Percentiles rank a stretch among this genome's conserved stretches.
Evolutionary conservation across 2,888 invertebrate genomes (phyloP).

Genomic region (Priocnemis perturbator): DNA sequence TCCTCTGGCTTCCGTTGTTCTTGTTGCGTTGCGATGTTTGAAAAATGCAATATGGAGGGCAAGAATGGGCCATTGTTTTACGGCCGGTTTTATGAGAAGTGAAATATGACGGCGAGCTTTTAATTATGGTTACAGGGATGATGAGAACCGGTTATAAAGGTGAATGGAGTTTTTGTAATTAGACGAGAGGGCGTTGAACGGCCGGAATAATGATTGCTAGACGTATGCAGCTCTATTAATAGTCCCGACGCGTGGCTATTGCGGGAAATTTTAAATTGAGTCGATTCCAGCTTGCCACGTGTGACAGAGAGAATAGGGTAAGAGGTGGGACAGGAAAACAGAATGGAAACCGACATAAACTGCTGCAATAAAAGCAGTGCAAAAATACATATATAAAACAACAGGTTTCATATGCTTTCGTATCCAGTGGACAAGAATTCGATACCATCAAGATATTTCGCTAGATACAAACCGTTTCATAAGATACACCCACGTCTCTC

Average conservation of each 20-base stretch:
- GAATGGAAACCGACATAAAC: background rate
- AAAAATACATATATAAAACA: too few relatives aligned
- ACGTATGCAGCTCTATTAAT: slow-evolving; percentile 9
- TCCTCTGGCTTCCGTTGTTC: too few relatives aligned
- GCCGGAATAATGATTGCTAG: slow-evolving; percentile 6
- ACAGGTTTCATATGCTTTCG: too few relatives aligned
- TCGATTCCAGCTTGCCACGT: slow-evolving; percentile 7
- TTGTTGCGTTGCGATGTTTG: too few relatives aligned
- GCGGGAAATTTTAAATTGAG: slow-evolving; percentile 19
- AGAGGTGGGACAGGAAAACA: background rate
- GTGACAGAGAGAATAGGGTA: background rate
- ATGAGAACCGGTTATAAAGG: background rate
- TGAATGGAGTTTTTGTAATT: background rate
- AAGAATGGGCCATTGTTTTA: too few relatives aligned
- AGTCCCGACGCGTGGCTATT: background rate
- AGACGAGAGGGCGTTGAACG: background rate
- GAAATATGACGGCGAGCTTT: too few relatives aligned
- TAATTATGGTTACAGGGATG: background rate
- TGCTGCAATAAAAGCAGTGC: too few relatives aligned
- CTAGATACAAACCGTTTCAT: background rate
- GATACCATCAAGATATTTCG: background rate
- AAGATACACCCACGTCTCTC: background rate
- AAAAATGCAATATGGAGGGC: too few relatives aligned
- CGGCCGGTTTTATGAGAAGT: too few relatives aligned
- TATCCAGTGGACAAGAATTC: too few relatives aligned